A percentile compares a stretch with the other conserved stretches of the same genome.
Evolutionary conservation across 2,113 vertebrate genomes (phyloP).

Genomic region (Poecile atricapillus): DNA sequence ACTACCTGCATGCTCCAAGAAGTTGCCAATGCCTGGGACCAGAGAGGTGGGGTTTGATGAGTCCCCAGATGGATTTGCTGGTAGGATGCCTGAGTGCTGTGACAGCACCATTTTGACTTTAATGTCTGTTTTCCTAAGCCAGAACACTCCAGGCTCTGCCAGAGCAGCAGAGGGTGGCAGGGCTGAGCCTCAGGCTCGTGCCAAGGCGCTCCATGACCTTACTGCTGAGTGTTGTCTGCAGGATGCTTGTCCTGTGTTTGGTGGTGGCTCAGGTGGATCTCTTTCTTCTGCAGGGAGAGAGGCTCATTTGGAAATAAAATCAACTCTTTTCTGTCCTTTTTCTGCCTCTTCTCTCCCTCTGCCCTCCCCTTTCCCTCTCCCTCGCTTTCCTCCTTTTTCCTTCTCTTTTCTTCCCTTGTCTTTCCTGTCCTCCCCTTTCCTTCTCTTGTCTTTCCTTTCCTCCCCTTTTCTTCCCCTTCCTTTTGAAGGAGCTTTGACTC

Average conservation of each 20-base stretch:
- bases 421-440: neutral
- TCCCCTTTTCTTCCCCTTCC: neutral
- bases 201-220: neutral
- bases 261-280: neutral
- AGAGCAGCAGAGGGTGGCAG: neutral
- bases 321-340: neutral
- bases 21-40: neutral
- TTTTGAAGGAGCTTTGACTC: neutral
- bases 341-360: neutral
- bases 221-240: neutral
- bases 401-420: neutral
- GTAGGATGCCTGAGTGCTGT: neutral
- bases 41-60: neutral
- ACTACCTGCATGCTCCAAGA: neutral
- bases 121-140: neutral
- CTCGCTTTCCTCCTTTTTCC: rapidly evolving
- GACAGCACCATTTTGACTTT: neutral
- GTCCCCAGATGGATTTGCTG: neutral
- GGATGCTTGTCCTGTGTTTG: neutral
- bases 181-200: neutral
- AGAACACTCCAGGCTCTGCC: neutral
- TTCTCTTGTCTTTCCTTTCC: neutral
- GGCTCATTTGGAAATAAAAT: neutral
- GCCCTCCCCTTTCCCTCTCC: neutral
- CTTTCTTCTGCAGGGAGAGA: neutral